Evolutionary conservation across 2,888 invertebrate species (phyloP), one percentile per base, ranked within the genome.

Genomic region (Lamellibrachia columna): DNA sequence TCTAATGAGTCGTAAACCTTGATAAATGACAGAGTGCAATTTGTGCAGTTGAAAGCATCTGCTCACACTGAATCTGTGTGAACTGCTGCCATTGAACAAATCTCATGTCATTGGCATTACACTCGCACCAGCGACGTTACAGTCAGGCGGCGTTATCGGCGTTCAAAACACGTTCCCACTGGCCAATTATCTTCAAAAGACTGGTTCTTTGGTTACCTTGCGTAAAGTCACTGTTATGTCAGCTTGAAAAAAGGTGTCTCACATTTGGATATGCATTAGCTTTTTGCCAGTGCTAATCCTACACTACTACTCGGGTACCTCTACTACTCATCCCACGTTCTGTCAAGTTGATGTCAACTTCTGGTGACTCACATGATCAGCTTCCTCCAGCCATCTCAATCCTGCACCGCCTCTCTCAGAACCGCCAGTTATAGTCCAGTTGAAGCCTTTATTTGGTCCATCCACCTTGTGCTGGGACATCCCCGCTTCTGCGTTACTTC

Each of bases 1-100:
- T 75, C 75, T 75, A 75, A 75, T 75, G 75, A 75, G 75, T 22
- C 75, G 75, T 75, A 75, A 75, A 75, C 75, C 75, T 75, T 75
- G 75, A 75, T 75, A 75, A 75, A 75, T 75, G 75, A 75, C n/a
- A 75, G 15, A 11, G 75, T 15, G 75, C 75, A 75, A 75, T 75
- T 75, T 75, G n/a, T n/a, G 22, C 22, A 75, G 75, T 75, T 75
- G 75, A 75, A 75, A 75, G 75, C 75, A 22, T 75, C 75, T 75
- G 75, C 22, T 75, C 22, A 22, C 75, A 75, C 75, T 75, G 75
- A 75, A 75, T 75, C 75, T 75, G 75, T 75, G 75, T 22, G 75
- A 75, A 75, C 75, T 75, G 22, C n/a, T 75, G 75, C 75, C 75
- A 75, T 15, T n/a, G 22, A 6, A 75, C 75, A 75, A n/a, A 75